Percentiles rank a stretch among this genome's conserved stretches.
Conservation (phyloP, 2,797 vertebrate genomes). For the Tachyglossus aculeatus region DNA sequence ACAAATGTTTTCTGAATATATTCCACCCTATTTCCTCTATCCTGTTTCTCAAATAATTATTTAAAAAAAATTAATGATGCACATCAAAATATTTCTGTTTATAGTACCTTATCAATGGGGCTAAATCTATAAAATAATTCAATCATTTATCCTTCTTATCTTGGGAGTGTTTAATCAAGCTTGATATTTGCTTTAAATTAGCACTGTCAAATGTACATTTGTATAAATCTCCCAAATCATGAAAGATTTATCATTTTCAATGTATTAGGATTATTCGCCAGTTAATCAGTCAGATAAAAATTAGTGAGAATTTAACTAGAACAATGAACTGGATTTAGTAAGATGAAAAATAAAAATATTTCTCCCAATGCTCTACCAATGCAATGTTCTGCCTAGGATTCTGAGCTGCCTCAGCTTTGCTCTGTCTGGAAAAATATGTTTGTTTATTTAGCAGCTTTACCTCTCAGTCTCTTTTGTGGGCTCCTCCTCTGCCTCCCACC, state of each 20-base stretch:
- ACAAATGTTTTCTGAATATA: slow-evolving; percentile 76
- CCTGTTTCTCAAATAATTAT: slow-evolving; percentile 77
- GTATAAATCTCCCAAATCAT: slow-evolving; percentile 96
- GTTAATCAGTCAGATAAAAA: slow-evolving; percentile 88
- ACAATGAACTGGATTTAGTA: slow-evolving; percentile 76
- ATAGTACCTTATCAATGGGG: slow-evolving; percentile 83
- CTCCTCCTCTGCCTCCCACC: too few species aligned
- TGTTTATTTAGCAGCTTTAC: too few species aligned
- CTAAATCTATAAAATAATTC: slow-evolving; percentile 94
- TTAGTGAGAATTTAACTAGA: slow-evolving; percentile 71
- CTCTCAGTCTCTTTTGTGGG: too few species aligned
- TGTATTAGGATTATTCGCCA: slow-evolving; percentile 91
- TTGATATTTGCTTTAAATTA: slow-evolving; percentile 98
- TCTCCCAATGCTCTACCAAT: too few species aligned
- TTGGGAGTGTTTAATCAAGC: slow-evolving; percentile 95
- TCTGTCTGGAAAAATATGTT: too few species aligned
- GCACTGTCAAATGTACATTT: slow-evolving; percentile 91
- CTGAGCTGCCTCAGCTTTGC: too few species aligned
- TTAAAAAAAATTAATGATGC: slow-evolving; percentile 80
- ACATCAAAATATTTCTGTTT: slow-evolving; percentile 94
- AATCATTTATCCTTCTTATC: slow-evolving; percentile 90
- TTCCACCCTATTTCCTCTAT: slow-evolving; percentile 66
- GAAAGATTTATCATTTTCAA: slow-evolving; percentile 97
- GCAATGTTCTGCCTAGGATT: too few species aligned
- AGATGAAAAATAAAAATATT: slow-evolving; percentile 40